Conservation (phyloP, 2,797 vertebrate species). For the Takifugu rubripes region DNA sequence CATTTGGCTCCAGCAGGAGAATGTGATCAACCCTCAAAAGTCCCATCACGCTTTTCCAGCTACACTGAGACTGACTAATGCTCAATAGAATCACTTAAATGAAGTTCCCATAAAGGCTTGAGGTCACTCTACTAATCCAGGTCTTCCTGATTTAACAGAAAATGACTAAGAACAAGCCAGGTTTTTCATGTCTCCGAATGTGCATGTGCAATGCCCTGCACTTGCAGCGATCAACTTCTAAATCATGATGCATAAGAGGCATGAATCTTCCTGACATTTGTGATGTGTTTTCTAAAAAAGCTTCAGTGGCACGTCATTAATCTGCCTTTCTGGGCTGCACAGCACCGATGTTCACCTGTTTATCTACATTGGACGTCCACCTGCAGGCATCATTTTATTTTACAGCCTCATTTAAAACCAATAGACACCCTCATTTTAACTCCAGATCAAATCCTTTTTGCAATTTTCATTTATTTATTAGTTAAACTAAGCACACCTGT, state of each 20-base stretch:
- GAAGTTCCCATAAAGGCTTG: constrained; percentile 13
- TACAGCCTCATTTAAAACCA: background rate
- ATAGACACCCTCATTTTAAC: constrained; percentile 8
- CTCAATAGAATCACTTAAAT: constrained; percentile 18
- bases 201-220: no score
- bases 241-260: constrained; percentile 4
- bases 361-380: constrained; percentile 4
- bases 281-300: constrained; percentile 1
- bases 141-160: no score
- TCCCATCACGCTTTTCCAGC: constrained; percentile 37
- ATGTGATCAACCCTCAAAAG: constrained; percentile 25
- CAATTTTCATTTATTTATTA: background rate
- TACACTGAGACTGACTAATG: constrained; percentile 11
- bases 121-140: background rate
- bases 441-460: background rate
- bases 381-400: constrained; percentile 12
- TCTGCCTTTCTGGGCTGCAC: background rate
- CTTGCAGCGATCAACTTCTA: background rate
- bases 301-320: constrained; percentile 1
- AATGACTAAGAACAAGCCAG: no score
- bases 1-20: constrained; percentile 30
- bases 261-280: background rate
- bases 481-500: no score
- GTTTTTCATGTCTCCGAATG: no score
- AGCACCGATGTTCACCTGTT: constrained; percentile 2